These are phyloP conservation scores for Microtus richardsoni DNA, from an alignment of 2,113 vertebrate species.

Conservation along the genomic window DNA sequence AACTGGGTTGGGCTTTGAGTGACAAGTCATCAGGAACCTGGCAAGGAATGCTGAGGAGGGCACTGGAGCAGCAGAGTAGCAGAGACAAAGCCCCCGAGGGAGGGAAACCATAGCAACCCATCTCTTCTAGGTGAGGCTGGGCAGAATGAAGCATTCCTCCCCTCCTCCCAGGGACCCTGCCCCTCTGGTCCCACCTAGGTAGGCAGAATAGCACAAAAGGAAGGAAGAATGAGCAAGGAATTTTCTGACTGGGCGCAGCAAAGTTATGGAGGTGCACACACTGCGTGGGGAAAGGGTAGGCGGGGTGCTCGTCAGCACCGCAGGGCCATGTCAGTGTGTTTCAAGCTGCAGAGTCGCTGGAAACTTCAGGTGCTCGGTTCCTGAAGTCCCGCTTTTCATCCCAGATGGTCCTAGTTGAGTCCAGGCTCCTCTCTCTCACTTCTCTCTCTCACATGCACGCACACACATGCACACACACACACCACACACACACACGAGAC, in stretches of 20 bases:
- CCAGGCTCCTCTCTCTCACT: background rate
- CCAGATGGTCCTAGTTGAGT: background rate
- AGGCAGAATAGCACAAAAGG: background rate
- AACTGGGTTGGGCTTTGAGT: slow-evolving; percentile 26
- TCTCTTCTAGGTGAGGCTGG: background rate
- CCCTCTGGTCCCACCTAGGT: background rate
- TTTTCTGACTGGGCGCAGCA: background rate
- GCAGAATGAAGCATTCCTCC: background rate
- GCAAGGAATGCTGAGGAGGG: background rate
- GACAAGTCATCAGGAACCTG: background rate
- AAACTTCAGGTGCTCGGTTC: background rate
- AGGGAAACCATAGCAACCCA: background rate
- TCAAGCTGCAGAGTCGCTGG: slow-evolving; percentile 31
- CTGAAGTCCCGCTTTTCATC: background rate
- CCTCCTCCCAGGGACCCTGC: background rate
- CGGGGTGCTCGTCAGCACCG: background rate
- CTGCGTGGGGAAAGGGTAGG: background rate
- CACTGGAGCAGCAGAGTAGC: background rate
- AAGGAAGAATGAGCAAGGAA: background rate
- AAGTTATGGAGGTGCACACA: background rate
- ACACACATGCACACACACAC: background rate
- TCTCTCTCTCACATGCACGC: too few species aligned
- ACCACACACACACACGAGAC: background rate
- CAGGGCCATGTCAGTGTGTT: slow-evolving; percentile 36
- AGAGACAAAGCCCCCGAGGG: background rate